Conservation (phyloP, 2,113 vertebrate genomes). For the Hemibagrus wyckioides region DNA sequence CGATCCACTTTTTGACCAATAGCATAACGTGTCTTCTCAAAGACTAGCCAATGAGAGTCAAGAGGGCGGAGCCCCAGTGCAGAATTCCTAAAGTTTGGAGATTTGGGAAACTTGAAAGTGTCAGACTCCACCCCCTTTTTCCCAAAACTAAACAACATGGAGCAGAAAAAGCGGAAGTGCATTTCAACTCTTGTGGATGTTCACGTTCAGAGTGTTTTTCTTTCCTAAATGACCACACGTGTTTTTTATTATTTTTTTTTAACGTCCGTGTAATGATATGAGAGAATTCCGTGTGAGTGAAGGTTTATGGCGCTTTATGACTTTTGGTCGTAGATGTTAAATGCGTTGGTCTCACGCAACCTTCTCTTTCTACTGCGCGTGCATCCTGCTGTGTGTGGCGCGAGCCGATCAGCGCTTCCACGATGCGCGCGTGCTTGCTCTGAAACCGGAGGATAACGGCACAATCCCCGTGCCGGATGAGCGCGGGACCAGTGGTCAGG, state of each 20-base stretch:
- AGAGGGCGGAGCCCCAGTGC: background rate
- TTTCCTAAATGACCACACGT: background rate
- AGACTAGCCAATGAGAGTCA: background rate
- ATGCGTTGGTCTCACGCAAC: background rate
- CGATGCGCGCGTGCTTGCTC: background rate
- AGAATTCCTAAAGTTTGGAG: conserved; percentile 11
- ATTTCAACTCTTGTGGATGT: background rate
- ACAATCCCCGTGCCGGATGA: background rate
- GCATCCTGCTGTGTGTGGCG: background rate
- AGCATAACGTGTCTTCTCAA: too few relatives aligned
- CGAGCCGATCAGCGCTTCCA: background rate
- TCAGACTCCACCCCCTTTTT: background rate
- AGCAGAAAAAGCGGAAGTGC: background rate
- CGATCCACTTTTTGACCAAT: background rate
- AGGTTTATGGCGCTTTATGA: background rate
- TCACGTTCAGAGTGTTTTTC: background rate
- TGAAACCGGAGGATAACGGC: background rate
- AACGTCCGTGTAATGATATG: background rate
- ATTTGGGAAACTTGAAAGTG: background rate
- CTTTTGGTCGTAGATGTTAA: background rate
- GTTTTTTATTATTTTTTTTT: background rate
- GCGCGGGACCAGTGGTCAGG: background rate
- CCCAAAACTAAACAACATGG: background rate
- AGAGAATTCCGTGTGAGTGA: background rate
- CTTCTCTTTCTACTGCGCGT: background rate